These are phyloP conservation scores for Limnothrissa miodon DNA, from an alignment of 2,113 vertebrate species.

Conservation along the genomic window DNA sequence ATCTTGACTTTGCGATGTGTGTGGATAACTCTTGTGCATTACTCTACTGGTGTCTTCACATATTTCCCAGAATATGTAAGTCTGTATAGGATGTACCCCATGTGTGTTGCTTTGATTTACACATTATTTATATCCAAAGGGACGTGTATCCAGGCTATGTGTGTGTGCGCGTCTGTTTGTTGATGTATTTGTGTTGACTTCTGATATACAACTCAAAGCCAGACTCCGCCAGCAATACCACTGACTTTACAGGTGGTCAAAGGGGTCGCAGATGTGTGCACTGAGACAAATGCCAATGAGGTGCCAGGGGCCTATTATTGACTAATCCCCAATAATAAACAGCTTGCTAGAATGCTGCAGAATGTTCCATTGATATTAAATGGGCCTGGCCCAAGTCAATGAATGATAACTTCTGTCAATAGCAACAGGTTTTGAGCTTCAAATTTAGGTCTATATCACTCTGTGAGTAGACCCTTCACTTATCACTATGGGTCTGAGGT, in stretches of 20 bases:
- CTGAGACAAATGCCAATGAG: neutral
- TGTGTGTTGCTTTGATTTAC: neutral
- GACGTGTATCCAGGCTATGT: constrained; percentile 40
- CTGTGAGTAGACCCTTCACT: no score
- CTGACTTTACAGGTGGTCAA: neutral
- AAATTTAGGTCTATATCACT: no score
- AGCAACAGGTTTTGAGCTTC: no score
- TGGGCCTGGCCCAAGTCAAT: no score
- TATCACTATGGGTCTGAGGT: no score
- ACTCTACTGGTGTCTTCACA: no score
- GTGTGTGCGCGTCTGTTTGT: constrained; percentile 26
- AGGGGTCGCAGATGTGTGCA: neutral
- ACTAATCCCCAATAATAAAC: no score
- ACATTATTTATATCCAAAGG: neutral
- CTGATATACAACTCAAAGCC: constrained; percentile 19
- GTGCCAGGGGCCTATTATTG: neutral
- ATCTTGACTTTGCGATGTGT: neutral
- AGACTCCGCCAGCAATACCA: neutral
- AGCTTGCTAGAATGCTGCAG: no score
- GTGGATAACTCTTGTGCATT: no score
- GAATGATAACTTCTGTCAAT: no score
- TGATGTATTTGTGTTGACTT: constrained; percentile 21
- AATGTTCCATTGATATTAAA: no score
- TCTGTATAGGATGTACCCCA: neutral
- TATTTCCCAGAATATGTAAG: no score